Evolutionary conservation across 2,888 invertebrate genomes (phyloP).

Genomic region (Bombyx huttoni): DNA sequence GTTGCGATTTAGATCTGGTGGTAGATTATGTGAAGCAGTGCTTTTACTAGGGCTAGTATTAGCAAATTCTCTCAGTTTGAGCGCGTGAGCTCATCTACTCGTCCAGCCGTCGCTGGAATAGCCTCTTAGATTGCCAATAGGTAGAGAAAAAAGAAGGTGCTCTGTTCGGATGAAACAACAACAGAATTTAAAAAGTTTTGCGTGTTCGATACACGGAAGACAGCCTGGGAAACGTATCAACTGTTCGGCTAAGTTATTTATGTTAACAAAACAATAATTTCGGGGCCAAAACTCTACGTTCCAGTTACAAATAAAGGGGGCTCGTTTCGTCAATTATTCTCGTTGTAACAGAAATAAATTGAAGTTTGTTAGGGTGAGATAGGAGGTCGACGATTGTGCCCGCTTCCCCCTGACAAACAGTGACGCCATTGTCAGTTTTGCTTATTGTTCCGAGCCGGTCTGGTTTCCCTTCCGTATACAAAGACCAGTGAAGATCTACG

Average conservation of each 20-base stretch:
- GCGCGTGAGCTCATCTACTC: too few species aligned
- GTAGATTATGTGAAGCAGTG: too few species aligned
- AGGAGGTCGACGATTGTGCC: slow-evolving; percentile 19
- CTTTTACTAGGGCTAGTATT: too few species aligned
- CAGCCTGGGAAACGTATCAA: neutral
- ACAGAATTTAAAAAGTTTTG: too few species aligned
- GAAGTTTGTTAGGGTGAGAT: slow-evolving; percentile 32
- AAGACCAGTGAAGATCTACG: slow-evolving; percentile 8
- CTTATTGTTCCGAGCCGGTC: slow-evolving; percentile 41
- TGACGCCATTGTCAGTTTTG: slow-evolving; percentile 29
- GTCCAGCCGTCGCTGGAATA: too few species aligned
- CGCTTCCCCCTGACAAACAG: slow-evolving; percentile 44
- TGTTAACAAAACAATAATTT: slow-evolving; percentile 7
- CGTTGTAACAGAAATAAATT: slow-evolving; percentile 17
- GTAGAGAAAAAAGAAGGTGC: too few species aligned
- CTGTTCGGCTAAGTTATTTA: neutral
- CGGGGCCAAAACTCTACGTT: slow-evolving; percentile 7
- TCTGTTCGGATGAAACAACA: too few species aligned
- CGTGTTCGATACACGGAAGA: neutral
- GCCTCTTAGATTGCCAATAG: too few species aligned
- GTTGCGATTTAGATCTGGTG: too few species aligned
- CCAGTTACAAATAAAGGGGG: slow-evolving; percentile 2
- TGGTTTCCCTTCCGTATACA: slow-evolving; percentile 36
- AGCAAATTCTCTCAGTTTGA: too few species aligned
- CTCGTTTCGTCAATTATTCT: neutral